Evolutionary conservation across 2,888 invertebrate genomes (phyloP), one percentile per base, ranked within the genome.

Genomic region (Ptilodon capucinus): DNA sequence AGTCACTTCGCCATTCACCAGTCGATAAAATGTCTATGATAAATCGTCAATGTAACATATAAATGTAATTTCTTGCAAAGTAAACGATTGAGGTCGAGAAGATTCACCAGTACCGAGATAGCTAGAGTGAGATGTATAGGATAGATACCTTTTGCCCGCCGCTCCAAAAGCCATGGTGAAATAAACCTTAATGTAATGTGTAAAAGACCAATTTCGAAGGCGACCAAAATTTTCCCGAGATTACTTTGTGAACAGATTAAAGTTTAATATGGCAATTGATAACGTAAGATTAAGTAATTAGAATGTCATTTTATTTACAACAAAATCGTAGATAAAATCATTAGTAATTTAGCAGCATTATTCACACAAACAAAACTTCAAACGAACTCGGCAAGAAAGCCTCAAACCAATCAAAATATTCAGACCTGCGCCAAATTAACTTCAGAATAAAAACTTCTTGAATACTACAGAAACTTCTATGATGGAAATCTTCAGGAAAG

Each of bases 71-170:
- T 38, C 38, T 38, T 19, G 11, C 19, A n/a, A 38, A 38, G 38
- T 13, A 38, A 13, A 19, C 19, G 13, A 5, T 7, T 13, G 13
- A 9, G 5, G 19, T 38, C n/a, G 4, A 5, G 38, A n/a, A 38
- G 38, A 38, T 11, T 16, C 42, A 42, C 35, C 34, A 16, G 14
- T 16, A 35, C 35, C 11, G 35, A n/a, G 42, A 16, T 21, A 42
- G 36, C 36, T 36, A 59, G 38, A 18, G 39, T 32, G 34, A 57
- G 41, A 62, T 39, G 50, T 48, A 63, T 46, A n/a, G 19, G 2
- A 40, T 62, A 64, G 60, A 63, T 65, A 64, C 64, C 64, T 64
- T 48, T 51, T 62, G 36, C 39, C 44, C 18, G 53, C 38, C 19
- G 52, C 51, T 52, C 38, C 19, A 18, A 38, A 18, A 38, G 13